A percentile compares a stretch with the other conserved stretches of the same genome.
These are phyloP conservation scores for Hepsetus odoe DNA, from an alignment of 2,113 vertebrate species.

Conservation along the genomic window DNA sequence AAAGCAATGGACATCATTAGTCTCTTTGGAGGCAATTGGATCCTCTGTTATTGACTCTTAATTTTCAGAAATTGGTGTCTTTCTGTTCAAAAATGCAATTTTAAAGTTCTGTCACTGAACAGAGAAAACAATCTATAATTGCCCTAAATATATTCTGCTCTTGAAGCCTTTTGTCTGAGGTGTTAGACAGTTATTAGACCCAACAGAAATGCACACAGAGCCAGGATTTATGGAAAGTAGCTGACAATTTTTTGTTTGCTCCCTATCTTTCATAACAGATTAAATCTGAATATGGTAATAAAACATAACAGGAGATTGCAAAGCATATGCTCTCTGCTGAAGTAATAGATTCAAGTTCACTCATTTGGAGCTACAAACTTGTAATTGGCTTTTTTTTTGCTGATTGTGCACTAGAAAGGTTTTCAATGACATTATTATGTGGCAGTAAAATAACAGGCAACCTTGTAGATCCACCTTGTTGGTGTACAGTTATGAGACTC, in stretches of 20 bases:
- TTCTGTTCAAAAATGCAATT: background rate
- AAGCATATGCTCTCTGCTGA: too few species aligned
- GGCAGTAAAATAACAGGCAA: too few species aligned
- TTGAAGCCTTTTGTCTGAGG: background rate
- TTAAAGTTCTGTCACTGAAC: background rate
- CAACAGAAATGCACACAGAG: constrained; percentile 6
- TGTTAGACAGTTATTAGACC: too few species aligned
- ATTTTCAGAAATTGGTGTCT: background rate
- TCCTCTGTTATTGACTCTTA: background rate
- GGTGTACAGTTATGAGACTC: too few species aligned
- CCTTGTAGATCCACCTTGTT: too few species aligned
- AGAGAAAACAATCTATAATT: background rate
- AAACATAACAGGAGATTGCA: background rate
- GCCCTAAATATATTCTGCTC: background rate
- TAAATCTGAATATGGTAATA: background rate
- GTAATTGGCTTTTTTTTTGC: background rate
- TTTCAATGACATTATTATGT: too few species aligned
- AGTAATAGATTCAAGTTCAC: background rate
- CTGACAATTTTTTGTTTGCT: background rate
- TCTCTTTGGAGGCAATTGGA: background rate
- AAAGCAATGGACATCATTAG: constrained; percentile 14
- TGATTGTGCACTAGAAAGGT: background rate
- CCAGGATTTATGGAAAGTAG: background rate
- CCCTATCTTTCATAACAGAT: background rate
- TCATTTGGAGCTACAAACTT: background rate